phyloP scores from a whole-genome alignment of 2,113 vertebrate genomes.

The Garra rufa region DNA sequence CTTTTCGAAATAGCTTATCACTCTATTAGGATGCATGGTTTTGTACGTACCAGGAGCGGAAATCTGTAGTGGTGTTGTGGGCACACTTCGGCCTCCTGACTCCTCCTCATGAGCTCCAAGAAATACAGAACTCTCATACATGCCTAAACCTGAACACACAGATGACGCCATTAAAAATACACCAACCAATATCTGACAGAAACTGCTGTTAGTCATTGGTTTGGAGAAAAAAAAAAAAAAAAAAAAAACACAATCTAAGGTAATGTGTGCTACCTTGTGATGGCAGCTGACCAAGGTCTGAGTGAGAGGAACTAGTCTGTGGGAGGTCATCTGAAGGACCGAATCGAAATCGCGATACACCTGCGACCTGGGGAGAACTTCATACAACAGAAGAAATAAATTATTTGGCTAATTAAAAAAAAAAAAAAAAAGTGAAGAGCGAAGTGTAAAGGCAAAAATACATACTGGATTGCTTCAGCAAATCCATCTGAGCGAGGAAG shows the following conservation, averaged over 20 bases:
- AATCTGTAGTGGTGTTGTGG: slow-evolving; percentile 88
- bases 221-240: no score
- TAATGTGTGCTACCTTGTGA: slow-evolving; percentile 84
- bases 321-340: slow-evolving; percentile 88
- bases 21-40: not conserved
- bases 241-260: not conserved
- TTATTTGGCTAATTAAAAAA: not conserved
- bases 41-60: slow-evolving; percentile 80
- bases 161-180: slow-evolving; percentile 36
- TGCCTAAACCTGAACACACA: slow-evolving; percentile 82
- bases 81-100: slow-evolving; percentile 89
- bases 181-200: not conserved
- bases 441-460: slow-evolving; percentile 39
- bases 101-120: slow-evolving; percentile 88
- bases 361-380: slow-evolving; percentile 93
- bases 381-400: slow-evolving; percentile 22
- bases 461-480: slow-evolving; percentile 95
- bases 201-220: not conserved
- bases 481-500: slow-evolving; percentile 91
- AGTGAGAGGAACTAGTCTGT: slow-evolving; percentile 90
- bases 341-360: slow-evolving; percentile 90
- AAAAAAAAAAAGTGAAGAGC: not conserved
- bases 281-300: slow-evolving; percentile 91
- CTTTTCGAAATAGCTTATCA: not conserved
- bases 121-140: slow-evolving; percentile 91